These are phyloP conservation scores for Lagothrix lagotricha DNA, from an alignment of 2,797 vertebrate species.

Conservation along the genomic window DNA sequence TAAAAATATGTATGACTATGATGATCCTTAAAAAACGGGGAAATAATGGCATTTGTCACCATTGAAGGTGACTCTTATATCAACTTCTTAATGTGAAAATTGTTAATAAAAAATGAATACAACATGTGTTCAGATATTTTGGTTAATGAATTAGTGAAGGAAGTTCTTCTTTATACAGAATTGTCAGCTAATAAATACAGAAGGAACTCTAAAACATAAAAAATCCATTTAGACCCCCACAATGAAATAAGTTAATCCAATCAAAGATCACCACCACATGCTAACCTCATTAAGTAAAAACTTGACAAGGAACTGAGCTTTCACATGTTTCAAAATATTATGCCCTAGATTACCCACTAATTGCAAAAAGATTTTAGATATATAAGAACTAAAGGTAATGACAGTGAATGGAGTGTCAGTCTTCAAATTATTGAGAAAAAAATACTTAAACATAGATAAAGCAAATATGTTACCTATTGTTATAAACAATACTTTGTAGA, in stretches of 20 bases:
- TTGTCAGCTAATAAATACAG: not conserved
- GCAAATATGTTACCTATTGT: not conserved
- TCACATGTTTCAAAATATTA: not conserved
- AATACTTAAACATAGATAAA: not conserved
- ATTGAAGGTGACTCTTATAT: not conserved
- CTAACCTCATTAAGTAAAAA: not conserved
- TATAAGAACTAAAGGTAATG: not conserved
- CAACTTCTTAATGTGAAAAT: not conserved
- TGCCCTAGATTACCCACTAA: not conserved
- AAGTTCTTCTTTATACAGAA: not conserved
- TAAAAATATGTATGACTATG: not conserved
- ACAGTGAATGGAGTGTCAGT: not conserved
- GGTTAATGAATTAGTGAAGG: not conserved
- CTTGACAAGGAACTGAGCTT: not conserved
- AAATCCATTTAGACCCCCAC: not conserved
- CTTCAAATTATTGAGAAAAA: not conserved
- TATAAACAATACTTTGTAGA: too few relatives aligned
- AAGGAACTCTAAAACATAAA: not conserved
- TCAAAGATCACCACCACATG: not conserved
- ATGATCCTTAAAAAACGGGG: not conserved
- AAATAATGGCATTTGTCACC: not conserved
- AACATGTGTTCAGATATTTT: not conserved
- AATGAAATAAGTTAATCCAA: slow-evolving; percentile 13
- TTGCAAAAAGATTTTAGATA: not conserved
- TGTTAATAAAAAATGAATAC: not conserved